These are phyloP conservation scores for Morpho deidamia DNA, from an alignment of 2,888 invertebrate genomes.

Conservation along the genomic window DNA sequence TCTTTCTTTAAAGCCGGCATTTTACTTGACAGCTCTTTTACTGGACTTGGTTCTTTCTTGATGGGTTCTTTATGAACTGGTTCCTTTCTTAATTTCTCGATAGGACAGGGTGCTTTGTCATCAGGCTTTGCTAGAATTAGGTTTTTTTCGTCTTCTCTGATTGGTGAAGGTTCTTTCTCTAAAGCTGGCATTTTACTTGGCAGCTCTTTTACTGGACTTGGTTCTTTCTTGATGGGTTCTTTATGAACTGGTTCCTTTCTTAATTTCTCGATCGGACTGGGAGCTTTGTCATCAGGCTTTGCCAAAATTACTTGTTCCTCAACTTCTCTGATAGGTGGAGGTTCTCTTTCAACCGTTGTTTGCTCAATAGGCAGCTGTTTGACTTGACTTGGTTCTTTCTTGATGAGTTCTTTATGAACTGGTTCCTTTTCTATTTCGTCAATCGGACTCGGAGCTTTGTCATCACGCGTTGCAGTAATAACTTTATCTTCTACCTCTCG, in stretches of 20 bases:
- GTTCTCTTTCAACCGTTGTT: not conserved
- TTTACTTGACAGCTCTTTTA: not conserved
- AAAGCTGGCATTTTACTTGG: too few species aligned
- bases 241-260: not conserved
- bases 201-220: constrained; percentile 3
- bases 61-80: constrained; percentile 1
- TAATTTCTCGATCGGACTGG: constrained; percentile 6
- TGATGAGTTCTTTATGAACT: constrained; percentile 3
- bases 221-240: constrained; percentile 9
- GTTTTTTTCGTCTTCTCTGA: too few species aligned
- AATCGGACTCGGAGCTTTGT: constrained; percentile 5
- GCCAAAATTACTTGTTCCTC: too few species aligned
- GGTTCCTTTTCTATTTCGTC: not conserved
- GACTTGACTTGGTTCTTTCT: constrained; percentile 8
- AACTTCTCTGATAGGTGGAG: not conserved
- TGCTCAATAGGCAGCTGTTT: constrained; percentile 9
- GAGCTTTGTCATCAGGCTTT: not conserved
- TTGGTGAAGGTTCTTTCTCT: too few species aligned
- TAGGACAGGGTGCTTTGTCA: not conserved
- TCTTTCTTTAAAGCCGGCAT: not conserved
- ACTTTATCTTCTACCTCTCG: not conserved
- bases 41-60: not conserved
- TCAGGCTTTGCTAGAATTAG: not conserved
- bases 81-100: constrained; percentile 3
- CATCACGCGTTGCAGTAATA: not conserved